Evolutionary conservation across 2,113 vertebrate species (phyloP).

Genomic region (Gobius niger): DNA sequence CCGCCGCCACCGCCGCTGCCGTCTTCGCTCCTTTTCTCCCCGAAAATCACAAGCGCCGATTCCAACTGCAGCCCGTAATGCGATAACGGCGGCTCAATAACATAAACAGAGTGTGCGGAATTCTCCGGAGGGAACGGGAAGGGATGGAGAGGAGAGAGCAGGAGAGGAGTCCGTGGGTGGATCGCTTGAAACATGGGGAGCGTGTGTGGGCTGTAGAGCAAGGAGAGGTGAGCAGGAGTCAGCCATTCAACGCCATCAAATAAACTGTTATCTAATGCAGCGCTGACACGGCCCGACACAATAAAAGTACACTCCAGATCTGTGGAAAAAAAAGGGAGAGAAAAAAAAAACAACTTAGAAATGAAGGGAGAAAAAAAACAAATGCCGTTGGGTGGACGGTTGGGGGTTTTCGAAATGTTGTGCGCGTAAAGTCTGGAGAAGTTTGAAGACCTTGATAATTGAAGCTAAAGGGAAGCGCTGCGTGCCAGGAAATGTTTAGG

Average conservation of each 20-base stretch:
- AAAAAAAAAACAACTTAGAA: too few species aligned
- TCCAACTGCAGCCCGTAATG: conserved; percentile 67
- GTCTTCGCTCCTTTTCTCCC: conserved; percentile 31
- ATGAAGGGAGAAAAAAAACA: not conserved
- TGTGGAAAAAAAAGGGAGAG: conserved; percentile 37
- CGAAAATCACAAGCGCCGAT: conserved; percentile 45
- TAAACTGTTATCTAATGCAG: conserved; percentile 73
- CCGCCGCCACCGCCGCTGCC: conserved; percentile 13
- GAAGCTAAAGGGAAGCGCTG: conserved; percentile 17
- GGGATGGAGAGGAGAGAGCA: conserved; percentile 40
- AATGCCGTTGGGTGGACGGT: conserved; percentile 22
- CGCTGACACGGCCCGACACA: conserved; percentile 50
- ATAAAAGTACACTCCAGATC: conserved; percentile 55
- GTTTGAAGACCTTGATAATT: conserved; percentile 31
- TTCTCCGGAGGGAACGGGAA: conserved; percentile 54
- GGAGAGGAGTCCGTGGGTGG: conserved; percentile 39
- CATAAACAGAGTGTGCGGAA: conserved; percentile 71
- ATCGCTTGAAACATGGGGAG: conserved; percentile 55
- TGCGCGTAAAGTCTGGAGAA: not conserved
- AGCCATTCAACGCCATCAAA: conserved; percentile 74
- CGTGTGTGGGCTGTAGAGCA: conserved; percentile 71
- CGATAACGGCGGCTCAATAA: conserved; percentile 73
- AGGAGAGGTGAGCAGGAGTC: conserved; percentile 75
- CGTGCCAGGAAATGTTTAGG: not conserved
- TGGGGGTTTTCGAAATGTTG: conserved; percentile 18